Evolutionary conservation across 2,888 invertebrate species (phyloP), one percentile per base, ranked within the genome.

Genomic region (Drosophila birchii): DNA sequence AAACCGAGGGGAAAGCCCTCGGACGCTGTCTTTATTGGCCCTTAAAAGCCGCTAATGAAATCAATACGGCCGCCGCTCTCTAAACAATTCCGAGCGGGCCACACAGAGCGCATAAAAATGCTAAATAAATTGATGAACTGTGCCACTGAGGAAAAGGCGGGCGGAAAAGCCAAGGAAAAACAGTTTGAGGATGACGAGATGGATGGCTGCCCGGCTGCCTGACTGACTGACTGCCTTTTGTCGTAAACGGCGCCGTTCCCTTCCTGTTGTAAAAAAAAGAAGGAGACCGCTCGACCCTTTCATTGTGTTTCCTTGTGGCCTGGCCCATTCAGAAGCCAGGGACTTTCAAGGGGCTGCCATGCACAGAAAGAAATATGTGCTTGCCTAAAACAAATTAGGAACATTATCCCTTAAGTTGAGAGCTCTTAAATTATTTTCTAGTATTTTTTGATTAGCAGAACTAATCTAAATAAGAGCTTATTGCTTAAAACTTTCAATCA

Each of bases 91-190:
- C 32, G 59, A 51, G 43, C 55, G 59, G 63, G 72, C 59, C 34
- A 5, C 51, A 45, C 51, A 45, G 43, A 61, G 71, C 70, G 79
- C 74, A 86, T 86, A 80, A 86, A 86, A 86, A 86, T 86, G 77
- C 78, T 75, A 81, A 84, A 84, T 81, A 84, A 84, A 84, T 86
- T 84, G 84, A 84, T 86, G 81, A 78, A 86, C 84, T 86, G 84
- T 67, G 76, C 62, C 76, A 66, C 67, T 54, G 54, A 26, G 66
- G 41, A 47, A 43, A 41, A 20, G 29, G 64, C 44, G 64, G n/a
- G 11, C 5, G 61, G 62, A 67, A 49, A 59, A 49, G 41, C 34
- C 34, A 64, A 41, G 67, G 49, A 70, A 76, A 81, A 43, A 47
- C 47, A 54, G 55, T n/a, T 55, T 36, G 47, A 41, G 55, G 34